Percentiles rank a stretch among this genome's conserved stretches.
Evolutionary conservation across 2,888 invertebrate genomes (phyloP).

Genomic region (Tuberolachnus salignus): DNA sequence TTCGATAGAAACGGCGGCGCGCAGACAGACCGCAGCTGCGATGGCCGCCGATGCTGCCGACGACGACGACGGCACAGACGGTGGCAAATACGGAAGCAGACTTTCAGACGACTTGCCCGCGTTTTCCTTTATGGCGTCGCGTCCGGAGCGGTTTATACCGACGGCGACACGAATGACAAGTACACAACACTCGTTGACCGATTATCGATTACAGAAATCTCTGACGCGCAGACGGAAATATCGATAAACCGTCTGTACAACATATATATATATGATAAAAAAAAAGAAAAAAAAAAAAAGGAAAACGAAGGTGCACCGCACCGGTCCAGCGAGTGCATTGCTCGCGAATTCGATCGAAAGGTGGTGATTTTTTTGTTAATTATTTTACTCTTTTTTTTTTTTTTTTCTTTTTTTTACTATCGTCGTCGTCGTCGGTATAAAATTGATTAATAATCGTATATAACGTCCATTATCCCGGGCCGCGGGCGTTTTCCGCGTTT

Average conservation of each 20-base stretch:
- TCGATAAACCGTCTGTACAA: not conserved
- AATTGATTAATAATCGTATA: too few species aligned
- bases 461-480: too few species aligned
- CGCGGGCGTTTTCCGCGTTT: too few species aligned
- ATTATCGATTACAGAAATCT: not conserved
- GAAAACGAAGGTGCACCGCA: too few species aligned
- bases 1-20: not conserved
- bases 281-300: too few species aligned
- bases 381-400: too few species aligned
- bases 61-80: not conserved
- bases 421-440: too few species aligned
- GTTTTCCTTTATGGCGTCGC: constrained; percentile 36
- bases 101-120: constrained; percentile 47
- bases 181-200: not conserved
- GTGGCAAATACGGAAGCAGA: not conserved
- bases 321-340: too few species aligned
- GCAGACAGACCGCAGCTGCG: not conserved
- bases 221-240: not conserved
- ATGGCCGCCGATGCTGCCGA: too few species aligned
- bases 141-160: constrained; percentile 23
- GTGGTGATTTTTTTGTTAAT: too few species aligned
- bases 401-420: too few species aligned
- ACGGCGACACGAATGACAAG: constrained; percentile 33
- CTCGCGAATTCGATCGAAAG: too few species aligned
- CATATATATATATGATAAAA: not conserved